Percentiles rank a stretch among this genome's conserved stretches.
Conservation (phyloP, 1,140 invertebrate species). For the Penaeus vannamei region DNA sequence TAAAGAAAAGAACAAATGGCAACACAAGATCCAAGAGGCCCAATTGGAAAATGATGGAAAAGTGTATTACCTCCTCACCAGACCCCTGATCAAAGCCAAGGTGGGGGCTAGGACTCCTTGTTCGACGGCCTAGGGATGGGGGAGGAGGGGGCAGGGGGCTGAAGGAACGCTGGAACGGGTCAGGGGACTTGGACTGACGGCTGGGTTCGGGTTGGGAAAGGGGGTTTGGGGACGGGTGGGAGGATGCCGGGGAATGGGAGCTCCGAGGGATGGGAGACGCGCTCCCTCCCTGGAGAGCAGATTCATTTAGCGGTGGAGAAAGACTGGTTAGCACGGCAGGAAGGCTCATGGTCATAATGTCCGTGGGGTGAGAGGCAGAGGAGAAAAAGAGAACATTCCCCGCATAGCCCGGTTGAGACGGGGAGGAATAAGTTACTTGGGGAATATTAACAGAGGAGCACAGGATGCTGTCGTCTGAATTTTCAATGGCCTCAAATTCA, state of each 20-base stretch:
- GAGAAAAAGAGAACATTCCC: constrained; percentile 60
- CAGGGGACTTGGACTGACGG: background rate
- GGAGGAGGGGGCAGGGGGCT: constrained; percentile 50
- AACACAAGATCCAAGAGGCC: constrained; percentile 34
- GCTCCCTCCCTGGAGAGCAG: constrained; percentile 33
- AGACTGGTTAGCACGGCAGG: constrained; percentile 57
- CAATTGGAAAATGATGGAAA: constrained; percentile 43
- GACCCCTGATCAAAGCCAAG: constrained; percentile 46
- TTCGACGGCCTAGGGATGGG: constrained; percentile 48
- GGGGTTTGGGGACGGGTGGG: constrained; percentile 10
- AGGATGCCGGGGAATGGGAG: background rate
- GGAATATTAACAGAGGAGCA: constrained; percentile 40
- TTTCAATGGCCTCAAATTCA: constrained; percentile 56
- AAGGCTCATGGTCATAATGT: constrained; percentile 66
- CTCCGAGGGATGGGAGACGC: constrained; percentile 11
- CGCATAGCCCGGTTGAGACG: constrained; percentile 51
- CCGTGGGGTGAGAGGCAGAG: constrained; percentile 46
- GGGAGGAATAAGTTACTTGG: constrained; percentile 12
- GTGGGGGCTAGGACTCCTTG: constrained; percentile 54
- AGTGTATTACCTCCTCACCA: constrained; percentile 51
- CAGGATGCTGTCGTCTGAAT: constrained; percentile 35
- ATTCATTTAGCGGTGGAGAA: constrained; percentile 36
- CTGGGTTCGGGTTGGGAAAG: background rate
- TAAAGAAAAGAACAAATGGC: constrained; percentile 30
- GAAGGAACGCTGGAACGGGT: constrained; percentile 25